Base-by-base conservation (phyloP, 2,113 vertebrate genomes). In the Strigops habroptila region DNA sequence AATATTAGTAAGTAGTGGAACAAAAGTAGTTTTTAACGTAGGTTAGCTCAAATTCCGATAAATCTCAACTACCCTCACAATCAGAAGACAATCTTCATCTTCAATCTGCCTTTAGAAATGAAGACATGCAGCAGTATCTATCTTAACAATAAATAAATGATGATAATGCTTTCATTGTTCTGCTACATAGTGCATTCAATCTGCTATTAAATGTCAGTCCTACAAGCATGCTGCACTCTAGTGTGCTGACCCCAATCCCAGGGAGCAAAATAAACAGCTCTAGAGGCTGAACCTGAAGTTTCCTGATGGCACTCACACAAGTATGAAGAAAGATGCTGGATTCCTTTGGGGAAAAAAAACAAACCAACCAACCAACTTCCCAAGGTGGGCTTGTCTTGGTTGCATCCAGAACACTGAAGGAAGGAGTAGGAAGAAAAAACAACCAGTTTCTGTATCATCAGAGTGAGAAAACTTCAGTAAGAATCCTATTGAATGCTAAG, bases 261-360 rank as follows among this genome's bases (percentile, higher is more conserved):
- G 59, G 28, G 62, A 82, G 74, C 68, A 94, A 82, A 91, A n/a
- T n/a, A n/a, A n/a, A 94, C 71, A 85, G 28, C n/a, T 67, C 68
- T 51, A 44, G 69, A 90, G 70, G n/a, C 82, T 82, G 62, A 93
- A 71, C 71, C 79, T 76, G 71, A 82, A 83, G 68, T 92, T 86
- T 93, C 68, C 71, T 84, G 90, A 97, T 88, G 89, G 75, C 51
- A 75, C 65, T 63, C 82, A 81, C 76, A 90, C 8, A n/a, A 90
- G 79, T 80, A 90, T 83, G n/a, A 90, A 96, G 95, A 90, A 86
- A 91, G 52, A 96, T 81, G 63, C 76, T 88, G 85, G 83, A 89
- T 88, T 80, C 67, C 24, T 63, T 30, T 37, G n/a, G 4, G 43
- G 7, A 22, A 64, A 82, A n/a, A 64, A 82, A n/a, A 17, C 22